Evolutionary conservation across 2,888 invertebrate genomes (phyloP), one percentile per base, ranked within the genome.

Genomic region (Scaptomyza flava): DNA sequence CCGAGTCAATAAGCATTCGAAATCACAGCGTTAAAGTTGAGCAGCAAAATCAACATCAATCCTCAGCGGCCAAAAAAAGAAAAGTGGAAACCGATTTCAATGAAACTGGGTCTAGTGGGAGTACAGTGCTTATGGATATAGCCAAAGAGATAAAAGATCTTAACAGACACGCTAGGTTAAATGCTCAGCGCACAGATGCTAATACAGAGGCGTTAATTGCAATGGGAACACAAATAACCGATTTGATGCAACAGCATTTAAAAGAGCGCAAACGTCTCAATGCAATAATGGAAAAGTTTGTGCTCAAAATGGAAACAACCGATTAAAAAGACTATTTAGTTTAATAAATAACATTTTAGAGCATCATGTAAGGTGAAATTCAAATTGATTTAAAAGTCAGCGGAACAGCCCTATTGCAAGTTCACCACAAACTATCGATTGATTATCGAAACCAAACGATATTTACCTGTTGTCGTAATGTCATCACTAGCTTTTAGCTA

Each of bases 181-280:
- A 82, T 50, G 86, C 83, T 2, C 83, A 80, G 42, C 78, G 80
- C 14, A 71, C 68, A 2, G 80, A 85, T 27, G 80, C 76, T 1
- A 85, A 82, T 36, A 78, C 78, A 1, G 83, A 82, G 30, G 86
- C 81, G 6, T 30, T 85, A 8, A 47, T 81, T n/a, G 80, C 86
- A 1, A 59, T 81, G 53, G 86, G 81, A 3, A 69, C 86, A 0
- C 86, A 80, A 36, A 76, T 81, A 6, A 76, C 86, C 0, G 80
- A 85, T 7, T 36, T 81, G 23, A 82, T 81, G 86, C 86, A 82
- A 27, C 83, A 82, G 31, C 86, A 81, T 27, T 33, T 85, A 0
- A 85, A 76, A 9, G 81, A 81, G 14, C 83, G 83, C 12, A 81
- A 80, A 41, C 76, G 81, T 2, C 76, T 85, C n/a, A 85, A 85